phyloP scores from a whole-genome alignment of 1,140 invertebrate genomes.

The Brachionus asplanchnoidis region DNA sequence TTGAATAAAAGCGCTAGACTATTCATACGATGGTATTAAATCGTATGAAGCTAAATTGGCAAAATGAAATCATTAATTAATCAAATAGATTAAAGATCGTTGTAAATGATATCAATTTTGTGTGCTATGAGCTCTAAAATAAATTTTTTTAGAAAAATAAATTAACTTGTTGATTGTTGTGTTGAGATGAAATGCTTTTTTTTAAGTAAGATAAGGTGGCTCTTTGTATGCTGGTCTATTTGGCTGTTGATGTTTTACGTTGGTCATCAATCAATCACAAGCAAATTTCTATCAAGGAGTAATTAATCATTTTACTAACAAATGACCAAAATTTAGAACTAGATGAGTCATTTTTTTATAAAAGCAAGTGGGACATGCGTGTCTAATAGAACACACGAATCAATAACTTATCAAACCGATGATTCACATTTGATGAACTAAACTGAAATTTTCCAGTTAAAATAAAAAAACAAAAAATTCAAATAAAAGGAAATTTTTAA shows the following conservation, averaged over 20 bases:
- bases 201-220: background rate
- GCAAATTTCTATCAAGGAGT: background rate
- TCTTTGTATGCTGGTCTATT: background rate
- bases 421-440: too few relatives aligned
- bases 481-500: too few relatives aligned
- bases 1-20: background rate
- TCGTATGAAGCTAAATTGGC: background rate
- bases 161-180: background rate
- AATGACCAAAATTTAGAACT: background rate
- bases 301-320: background rate
- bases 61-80: constrained; percentile 21
- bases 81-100: background rate
- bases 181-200: background rate
- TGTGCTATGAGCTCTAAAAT: background rate
- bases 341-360: background rate
- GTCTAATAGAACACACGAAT: background rate
- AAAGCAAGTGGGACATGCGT: background rate
- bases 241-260: background rate
- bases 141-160: background rate
- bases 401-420: background rate
- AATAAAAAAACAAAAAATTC: background rate
- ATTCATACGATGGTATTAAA: background rate
- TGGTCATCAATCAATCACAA: background rate
- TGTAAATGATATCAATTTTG: background rate
- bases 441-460: background rate